Conservation (phyloP, 2,113 vertebrate genomes). For the Canis aureus region DNA sequence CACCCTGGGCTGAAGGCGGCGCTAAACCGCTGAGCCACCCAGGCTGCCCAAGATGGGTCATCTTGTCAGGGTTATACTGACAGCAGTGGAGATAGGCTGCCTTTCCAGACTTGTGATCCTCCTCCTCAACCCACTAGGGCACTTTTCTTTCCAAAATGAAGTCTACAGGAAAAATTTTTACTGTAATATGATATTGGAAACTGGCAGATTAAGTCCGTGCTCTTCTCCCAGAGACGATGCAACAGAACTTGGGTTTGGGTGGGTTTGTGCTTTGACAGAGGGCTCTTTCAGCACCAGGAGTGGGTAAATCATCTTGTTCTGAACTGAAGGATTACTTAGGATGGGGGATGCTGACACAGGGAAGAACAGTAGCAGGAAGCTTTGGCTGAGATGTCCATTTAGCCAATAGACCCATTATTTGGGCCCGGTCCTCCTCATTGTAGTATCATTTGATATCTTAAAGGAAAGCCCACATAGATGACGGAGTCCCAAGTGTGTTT, state of each 20-base stretch:
- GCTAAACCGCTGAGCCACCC: too few species aligned
- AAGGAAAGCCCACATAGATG: not conserved
- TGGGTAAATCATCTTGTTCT: not conserved
- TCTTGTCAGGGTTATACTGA: not conserved
- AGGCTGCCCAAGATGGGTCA: not conserved
- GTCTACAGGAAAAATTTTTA: not conserved
- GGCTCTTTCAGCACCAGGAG: not conserved
- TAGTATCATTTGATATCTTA: not conserved
- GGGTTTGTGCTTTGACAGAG: not conserved
- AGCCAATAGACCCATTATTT: not conserved
- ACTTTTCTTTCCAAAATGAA: conserved; percentile 17
- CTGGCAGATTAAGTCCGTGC: not conserved
- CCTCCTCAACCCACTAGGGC: not conserved
- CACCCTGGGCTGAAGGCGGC: too few species aligned
- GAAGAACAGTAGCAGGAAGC: not conserved
- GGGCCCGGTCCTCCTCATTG: not conserved
- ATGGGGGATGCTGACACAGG: not conserved
- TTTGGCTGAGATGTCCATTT: not conserved
- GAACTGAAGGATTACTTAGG: not conserved
- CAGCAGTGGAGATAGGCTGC: not conserved
- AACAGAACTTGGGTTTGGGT: not conserved
- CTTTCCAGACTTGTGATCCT: not conserved
- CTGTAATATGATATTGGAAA: not conserved
- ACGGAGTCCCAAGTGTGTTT: not conserved
- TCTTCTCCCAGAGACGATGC: not conserved